phyloP scores from a whole-genome alignment of 2,797 vertebrate genomes.

The Crypturellus tataupa region DNA sequence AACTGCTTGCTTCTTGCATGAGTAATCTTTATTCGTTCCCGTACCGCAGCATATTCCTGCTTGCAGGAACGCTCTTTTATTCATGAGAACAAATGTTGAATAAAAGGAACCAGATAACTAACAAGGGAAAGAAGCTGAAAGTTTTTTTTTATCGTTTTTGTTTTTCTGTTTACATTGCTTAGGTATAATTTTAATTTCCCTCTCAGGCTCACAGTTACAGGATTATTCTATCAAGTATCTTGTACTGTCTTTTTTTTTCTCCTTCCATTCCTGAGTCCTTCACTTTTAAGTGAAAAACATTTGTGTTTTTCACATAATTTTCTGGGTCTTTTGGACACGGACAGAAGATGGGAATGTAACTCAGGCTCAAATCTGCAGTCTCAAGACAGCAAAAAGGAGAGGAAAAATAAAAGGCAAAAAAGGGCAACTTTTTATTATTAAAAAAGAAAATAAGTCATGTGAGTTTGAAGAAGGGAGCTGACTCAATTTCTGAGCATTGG shows the following conservation, averaged over 20 bases:
- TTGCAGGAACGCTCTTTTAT: neutral
- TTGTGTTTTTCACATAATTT: neutral
- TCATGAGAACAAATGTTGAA: neutral
- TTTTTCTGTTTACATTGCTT: neutral
- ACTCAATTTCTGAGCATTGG: neutral
- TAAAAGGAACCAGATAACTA: neutral
- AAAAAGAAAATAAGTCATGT: neutral
- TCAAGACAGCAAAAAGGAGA: neutral
- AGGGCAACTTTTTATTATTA: neutral
- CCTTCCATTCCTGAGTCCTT: neutral
- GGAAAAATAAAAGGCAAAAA: neutral
- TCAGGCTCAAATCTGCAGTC: neutral
- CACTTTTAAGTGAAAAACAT: neutral
- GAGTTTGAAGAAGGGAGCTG: neutral
- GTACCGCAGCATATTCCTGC: rapidly evolving
- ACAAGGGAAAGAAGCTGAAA: neutral
- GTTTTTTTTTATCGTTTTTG: neutral
- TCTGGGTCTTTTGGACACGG: neutral
- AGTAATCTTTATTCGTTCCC: rapidly evolving
- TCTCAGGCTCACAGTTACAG: rapidly evolving
- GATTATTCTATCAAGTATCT: neutral
- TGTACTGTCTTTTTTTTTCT: rapidly evolving
- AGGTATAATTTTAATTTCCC: neutral
- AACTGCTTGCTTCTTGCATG: neutral
- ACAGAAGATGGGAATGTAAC: neutral